Evolutionary conservation across 2,113 vertebrate genomes (phyloP).

Genomic region (Cryptomyrus ogoouensis): DNA sequence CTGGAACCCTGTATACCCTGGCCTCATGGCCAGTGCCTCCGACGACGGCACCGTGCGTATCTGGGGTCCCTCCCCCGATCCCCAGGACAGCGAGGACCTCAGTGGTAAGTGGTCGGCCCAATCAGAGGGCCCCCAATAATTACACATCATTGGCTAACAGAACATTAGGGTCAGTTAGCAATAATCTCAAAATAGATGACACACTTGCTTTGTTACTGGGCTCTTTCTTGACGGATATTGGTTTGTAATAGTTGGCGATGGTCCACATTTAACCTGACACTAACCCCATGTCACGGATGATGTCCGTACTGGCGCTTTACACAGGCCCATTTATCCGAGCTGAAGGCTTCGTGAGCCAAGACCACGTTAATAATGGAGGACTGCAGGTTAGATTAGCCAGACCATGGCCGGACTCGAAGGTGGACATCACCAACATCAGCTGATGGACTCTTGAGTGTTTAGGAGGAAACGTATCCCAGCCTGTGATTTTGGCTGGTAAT

Average conservation of each 20-base stretch:
- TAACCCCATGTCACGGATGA: background rate
- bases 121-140: background rate
- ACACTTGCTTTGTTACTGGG: background rate
- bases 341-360: background rate
- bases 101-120: slow-evolving; percentile 37
- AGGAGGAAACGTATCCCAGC: background rate
- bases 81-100: slow-evolving; percentile 82
- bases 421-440: background rate
- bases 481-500: background rate
- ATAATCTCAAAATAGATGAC: background rate
- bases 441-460: too few species aligned
- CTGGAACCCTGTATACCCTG: slow-evolving; percentile 90
- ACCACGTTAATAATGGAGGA: background rate
- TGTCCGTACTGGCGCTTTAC: background rate
- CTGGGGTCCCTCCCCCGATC: slow-evolving; percentile 93
- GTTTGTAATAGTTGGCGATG: background rate
- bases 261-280: background rate
- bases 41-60: slow-evolving; percentile 93
- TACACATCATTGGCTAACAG: background rate
- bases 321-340: background rate
- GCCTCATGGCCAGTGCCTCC: slow-evolving; percentile 93
- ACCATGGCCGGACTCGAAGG: background rate
- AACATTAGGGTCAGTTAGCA: background rate
- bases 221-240: background rate
- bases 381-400: background rate